Conservation (phyloP, 2,797 vertebrate species). For the Periparus ater region DNA sequence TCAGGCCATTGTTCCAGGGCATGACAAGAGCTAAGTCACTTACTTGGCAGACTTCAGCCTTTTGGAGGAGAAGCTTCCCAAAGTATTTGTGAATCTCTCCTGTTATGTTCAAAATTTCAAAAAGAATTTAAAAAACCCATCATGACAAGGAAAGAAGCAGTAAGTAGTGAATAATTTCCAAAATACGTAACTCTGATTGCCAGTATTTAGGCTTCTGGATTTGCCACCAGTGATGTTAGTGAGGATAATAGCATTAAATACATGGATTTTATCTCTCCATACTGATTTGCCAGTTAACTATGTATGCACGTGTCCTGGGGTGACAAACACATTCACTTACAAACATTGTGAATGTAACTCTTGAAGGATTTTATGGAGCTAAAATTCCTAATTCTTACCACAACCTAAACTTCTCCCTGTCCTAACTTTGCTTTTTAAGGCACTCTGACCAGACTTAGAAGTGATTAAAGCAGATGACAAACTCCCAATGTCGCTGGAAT, state of each 20-base stretch:
- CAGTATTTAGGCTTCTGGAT: background rate
- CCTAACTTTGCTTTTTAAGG: background rate
- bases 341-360: background rate
- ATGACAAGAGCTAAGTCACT: background rate
- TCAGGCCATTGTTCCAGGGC: constrained; percentile 1
- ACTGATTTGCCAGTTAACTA: background rate
- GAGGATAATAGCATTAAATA: background rate
- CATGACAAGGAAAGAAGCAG: background rate
- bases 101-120: background rate
- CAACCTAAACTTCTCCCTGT: background rate
- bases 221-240: background rate
- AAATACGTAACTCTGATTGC: background rate
- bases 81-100: background rate
- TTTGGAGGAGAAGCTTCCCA: background rate
- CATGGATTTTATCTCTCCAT: background rate
- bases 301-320: background rate
- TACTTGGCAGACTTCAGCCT: background rate
- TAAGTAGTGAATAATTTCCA: background rate
- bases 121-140: background rate
- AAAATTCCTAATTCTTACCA: background rate
- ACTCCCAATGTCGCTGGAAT: background rate
- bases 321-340: background rate
- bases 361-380: background rate
- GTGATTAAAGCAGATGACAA: background rate
- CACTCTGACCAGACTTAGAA: background rate